Evolutionary conservation across 2,888 invertebrate genomes (phyloP), one percentile per base, ranked within the genome.

Genomic region (Romanomermis culicivorax): DNA sequence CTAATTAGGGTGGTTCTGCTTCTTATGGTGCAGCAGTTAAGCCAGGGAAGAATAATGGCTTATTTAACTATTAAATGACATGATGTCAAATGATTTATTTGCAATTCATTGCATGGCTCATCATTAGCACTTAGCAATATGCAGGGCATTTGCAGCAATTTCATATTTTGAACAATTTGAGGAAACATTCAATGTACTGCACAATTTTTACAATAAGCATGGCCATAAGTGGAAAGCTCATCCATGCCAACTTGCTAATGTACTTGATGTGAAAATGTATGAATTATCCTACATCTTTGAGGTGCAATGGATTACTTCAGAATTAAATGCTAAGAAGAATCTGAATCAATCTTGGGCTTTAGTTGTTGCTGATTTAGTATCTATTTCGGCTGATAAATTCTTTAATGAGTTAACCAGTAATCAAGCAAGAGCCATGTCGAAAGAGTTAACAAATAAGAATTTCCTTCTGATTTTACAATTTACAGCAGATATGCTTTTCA

Each of bases 231-330:
- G 50, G 25, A 50, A 50, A 25, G 50, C 50, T 23, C 25, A n/a
- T n/a, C 27, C 26, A 11, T 3, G 50, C 3, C n/a, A 50, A 7
- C 11, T 25, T 23, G 50, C 50, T 25, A n/a, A 25, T 25, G 25
- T n/a, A 7, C 25, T 50, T 4, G 27, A 50, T n/a, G 27, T 23
- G 11, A 50, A n/a, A 25, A n/a, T 50, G 17, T 50, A 23, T 4
- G 50, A 50, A 26, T 11, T 50, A 25, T 23, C n/a, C 4, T 50
- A 50, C 50, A 50, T 50, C n/a, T 50, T 50, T 50, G 26, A 25
- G 26, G 50, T 26, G 3, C 50, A 27, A 11, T 50, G 50, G 50
- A 4, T 50, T 4, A 4, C 50, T 25, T 50, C 50, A 4, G 50
- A 50, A 27, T 25, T 50, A 4, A 23, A n/a, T 4, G 50, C 50